Percentiles rank a stretch among this genome's conserved stretches.
Conservation (phyloP, 2,888 invertebrate species). For the Eilema depressum region DNA sequence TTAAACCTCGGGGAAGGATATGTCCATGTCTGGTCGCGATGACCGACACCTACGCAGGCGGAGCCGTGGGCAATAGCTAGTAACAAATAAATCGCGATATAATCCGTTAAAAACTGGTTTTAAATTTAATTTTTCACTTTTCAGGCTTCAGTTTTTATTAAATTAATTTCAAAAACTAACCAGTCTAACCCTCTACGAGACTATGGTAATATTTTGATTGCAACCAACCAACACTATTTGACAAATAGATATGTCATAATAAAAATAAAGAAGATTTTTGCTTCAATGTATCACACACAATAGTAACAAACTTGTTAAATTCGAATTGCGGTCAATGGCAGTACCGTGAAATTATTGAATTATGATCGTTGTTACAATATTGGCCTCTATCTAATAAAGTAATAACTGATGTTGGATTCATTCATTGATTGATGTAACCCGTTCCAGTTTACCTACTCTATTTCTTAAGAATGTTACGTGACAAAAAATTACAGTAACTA, state of each 20-base stretch:
- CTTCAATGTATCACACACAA: conserved; percentile 24
- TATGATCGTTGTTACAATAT: conserved; percentile 46
- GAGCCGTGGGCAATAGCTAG: too few relatives aligned
- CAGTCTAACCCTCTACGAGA: too few relatives aligned
- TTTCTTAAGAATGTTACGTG: conserved; percentile 38
- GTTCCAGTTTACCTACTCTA: conserved; percentile 22
- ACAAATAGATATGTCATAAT: neutral
- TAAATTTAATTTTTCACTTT: too few relatives aligned
- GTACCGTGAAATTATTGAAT: conserved; percentile 50
- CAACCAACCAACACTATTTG: too few relatives aligned
- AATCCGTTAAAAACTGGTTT: too few relatives aligned
- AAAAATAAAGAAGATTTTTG: neutral
- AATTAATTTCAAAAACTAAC: too few relatives aligned
- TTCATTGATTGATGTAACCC: conserved; percentile 44
- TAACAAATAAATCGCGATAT: too few relatives aligned
- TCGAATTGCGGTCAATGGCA: conserved; percentile 50
- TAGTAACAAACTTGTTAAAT: conserved; percentile 37
- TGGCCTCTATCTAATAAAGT: conserved; percentile 38
- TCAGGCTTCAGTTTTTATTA: too few relatives aligned
- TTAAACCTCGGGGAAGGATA: too few relatives aligned
- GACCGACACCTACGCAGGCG: too few relatives aligned
- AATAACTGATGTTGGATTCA: conserved; percentile 37
- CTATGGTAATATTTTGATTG: too few relatives aligned
- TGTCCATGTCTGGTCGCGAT: too few relatives aligned
- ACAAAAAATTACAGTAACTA: conserved; percentile 24